Conservation (phyloP, 92 coral and sea anemone genomes). For the Bergia puertoricense region DNA sequence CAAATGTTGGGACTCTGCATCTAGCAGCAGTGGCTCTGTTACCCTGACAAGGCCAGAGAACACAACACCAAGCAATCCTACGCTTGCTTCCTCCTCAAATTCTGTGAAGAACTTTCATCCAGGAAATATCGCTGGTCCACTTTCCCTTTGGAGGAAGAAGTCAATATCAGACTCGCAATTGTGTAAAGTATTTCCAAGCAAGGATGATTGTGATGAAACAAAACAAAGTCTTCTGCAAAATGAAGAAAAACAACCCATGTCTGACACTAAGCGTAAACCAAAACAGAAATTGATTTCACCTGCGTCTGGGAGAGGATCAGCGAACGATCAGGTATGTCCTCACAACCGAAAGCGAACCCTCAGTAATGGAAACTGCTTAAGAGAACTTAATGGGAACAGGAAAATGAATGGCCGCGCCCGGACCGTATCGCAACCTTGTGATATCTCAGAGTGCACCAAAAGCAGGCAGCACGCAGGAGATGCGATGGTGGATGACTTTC, state of each 20-base stretch:
- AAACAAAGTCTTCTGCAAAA: not conserved
- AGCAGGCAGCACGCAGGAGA: not conserved
- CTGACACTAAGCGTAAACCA: not conserved
- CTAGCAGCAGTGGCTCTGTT: conserved; percentile 1
- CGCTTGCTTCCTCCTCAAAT: conserved; percentile 8
- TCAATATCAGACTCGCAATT: conserved; percentile 21
- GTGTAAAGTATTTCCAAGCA: conserved; percentile 6
- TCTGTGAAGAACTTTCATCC: not conserved
- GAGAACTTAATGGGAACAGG: not conserved
- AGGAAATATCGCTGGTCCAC: not conserved
- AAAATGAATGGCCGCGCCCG: not conserved
- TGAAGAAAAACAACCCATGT: not conserved
- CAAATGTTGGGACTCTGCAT: not conserved
- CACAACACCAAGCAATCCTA: not conserved
- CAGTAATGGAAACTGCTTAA: not conserved
- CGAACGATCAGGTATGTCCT: conserved; percentile 1
- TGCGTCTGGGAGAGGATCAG: not conserved
- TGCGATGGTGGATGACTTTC: not conserved
- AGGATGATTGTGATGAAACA: not conserved
- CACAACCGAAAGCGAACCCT: not conserved
- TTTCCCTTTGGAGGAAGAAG: conserved; percentile 16
- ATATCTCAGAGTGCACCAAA: not conserved
- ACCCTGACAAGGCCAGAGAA: not conserved
- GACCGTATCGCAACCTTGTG: conserved; percentile 25
- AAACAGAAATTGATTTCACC: not conserved